A percentile compares a stretch with the other conserved stretches of the same genome.
phyloP scores from a whole-genome alignment of 1,140 invertebrate genomes.

The Solen grandis region DNA sequence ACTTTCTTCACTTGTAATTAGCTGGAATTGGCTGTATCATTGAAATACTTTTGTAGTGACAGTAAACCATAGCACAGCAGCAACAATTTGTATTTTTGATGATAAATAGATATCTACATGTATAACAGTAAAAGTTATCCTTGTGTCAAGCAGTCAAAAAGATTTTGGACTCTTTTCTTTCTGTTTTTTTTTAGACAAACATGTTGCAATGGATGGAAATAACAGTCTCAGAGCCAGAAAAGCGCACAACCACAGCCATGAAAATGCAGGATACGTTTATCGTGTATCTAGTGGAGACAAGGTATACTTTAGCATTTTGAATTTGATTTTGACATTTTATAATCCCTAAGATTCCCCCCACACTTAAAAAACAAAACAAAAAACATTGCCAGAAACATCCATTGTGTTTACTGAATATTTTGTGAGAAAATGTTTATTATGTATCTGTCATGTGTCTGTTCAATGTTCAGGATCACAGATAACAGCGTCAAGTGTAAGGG shows the following conservation, averaged over 20 bases:
- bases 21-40: too few relatives aligned
- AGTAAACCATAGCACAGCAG: too few relatives aligned
- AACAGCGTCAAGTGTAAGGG: constrained; percentile 85
- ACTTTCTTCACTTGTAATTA: too few relatives aligned
- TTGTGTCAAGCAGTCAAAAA: too few relatives aligned
- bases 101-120: too few relatives aligned
- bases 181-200: constrained; percentile 85
- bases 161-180: too few relatives aligned
- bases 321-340: not conserved
- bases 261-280: constrained; percentile 92
- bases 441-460: not conserved
- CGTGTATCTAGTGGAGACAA: constrained; percentile 92
- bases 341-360: not conserved
- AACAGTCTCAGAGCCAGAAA: constrained; percentile 91
- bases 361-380: not conserved
- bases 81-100: too few relatives aligned
- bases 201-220: constrained; percentile 90
- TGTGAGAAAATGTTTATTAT: too few relatives aligned
- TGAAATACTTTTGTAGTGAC: too few relatives aligned
- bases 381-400: not conserved
- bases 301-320: constrained; percentile 57
- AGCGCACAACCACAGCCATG: constrained; percentile 88
- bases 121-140: too few relatives aligned
- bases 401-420: not conserved
- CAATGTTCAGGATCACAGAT: constrained; percentile 86